Evolutionary conservation across 2,797 vertebrate genomes (phyloP).

Genomic region (Danio aesculapii): DNA sequence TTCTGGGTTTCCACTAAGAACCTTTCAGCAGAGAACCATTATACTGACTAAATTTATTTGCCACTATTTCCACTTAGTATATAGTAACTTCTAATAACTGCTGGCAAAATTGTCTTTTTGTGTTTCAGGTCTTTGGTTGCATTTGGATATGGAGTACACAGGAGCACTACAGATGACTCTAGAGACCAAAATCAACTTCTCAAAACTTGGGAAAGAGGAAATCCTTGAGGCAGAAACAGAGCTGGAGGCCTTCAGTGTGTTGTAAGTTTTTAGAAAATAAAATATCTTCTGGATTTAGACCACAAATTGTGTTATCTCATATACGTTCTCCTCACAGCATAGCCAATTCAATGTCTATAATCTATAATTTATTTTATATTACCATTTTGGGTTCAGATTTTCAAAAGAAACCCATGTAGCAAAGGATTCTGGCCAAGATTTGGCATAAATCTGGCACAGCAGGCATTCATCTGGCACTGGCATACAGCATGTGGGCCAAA

Average conservation of each 20-base stretch:
- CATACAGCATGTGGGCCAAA: no score
- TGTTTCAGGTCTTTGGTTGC: slow-evolving; percentile 86
- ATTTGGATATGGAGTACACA: slow-evolving; percentile 86
- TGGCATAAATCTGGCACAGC: no score
- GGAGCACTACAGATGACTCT: slow-evolving; percentile 90
- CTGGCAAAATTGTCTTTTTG: slow-evolving; percentile 26
- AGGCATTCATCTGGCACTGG: no score
- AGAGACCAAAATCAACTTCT: slow-evolving; percentile 91
- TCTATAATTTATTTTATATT: neutral
- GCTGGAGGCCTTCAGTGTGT: slow-evolving; percentile 65
- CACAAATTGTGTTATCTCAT: neutral
- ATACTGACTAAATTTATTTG: no score
- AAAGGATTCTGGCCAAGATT: no score
- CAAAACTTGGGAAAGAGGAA: slow-evolving; percentile 87
- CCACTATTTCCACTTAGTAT: no score
- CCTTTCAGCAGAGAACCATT: no score
- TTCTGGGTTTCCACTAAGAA: no score
- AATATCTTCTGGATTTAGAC: neutral
- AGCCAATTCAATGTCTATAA: neutral
- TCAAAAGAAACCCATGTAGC: no score
- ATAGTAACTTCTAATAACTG: no score
- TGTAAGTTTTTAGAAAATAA: slow-evolving; percentile 71
- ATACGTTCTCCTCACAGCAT: neutral
- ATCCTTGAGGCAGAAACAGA: slow-evolving; percentile 68
- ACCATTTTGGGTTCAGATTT: neutral